Conservation (phyloP, 37 sponge, comb jelly and placozoan species). For the Crambe crambe region DNA sequence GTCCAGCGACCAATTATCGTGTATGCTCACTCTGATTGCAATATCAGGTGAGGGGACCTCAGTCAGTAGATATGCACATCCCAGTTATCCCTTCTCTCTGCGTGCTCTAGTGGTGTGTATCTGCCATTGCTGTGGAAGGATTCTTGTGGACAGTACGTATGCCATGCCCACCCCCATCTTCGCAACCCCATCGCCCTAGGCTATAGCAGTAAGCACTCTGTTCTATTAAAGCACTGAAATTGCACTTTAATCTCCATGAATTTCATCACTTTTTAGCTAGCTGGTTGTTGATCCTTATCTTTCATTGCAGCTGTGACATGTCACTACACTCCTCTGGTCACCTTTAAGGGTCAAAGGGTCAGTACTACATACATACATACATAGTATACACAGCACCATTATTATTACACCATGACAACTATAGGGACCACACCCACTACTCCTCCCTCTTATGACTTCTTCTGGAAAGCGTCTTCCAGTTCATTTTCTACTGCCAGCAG, state of each 20-base stretch:
- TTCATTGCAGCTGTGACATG: not conserved
- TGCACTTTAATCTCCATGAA: too few species aligned
- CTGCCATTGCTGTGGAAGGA: constrained; percentile 68
- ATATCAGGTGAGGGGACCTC: constrained; percentile 51
- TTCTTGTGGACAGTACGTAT: constrained; percentile 13
- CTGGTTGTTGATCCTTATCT: too few species aligned
- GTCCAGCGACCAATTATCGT: constrained; percentile 70
- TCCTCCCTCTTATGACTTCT: not conserved
- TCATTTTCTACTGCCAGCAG: not conserved
- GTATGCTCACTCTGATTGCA: constrained; percentile 52
- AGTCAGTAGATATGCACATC: not conserved
- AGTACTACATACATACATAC: too few species aligned
- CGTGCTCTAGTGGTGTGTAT: constrained; percentile 51
- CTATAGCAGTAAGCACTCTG: constrained; percentile 42
- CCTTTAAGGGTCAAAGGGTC: not conserved
- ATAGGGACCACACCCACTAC: not conserved
- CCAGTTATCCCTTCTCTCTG: not conserved
- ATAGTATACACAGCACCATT: too few species aligned
- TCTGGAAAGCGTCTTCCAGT: not conserved
- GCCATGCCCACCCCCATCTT: constrained; percentile 49
- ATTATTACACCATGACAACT: too few species aligned
- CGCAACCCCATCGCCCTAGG: constrained; percentile 57
- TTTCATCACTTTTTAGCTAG: too few species aligned
- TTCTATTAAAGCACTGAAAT: too few species aligned
- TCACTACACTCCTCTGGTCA: not conserved